Conservation (phyloP, 2,797 vertebrate genomes). For the Myotis pilosus region DNA sequence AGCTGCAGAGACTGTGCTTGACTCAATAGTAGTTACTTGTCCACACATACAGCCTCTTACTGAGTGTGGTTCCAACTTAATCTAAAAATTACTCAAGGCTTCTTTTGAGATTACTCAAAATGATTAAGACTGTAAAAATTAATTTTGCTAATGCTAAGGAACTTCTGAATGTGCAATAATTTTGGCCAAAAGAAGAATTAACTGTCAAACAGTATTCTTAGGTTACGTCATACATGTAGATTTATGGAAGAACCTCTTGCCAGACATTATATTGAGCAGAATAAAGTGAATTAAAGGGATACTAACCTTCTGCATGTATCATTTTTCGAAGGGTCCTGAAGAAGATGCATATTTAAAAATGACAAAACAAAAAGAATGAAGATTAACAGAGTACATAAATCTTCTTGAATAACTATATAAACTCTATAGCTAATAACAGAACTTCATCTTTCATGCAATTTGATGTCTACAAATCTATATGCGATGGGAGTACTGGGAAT, state of each 20-base stretch:
- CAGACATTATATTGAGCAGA: neutral
- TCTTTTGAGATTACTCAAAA: constrained; percentile 22
- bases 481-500: neutral
- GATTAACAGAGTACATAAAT: constrained; percentile 40
- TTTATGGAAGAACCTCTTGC: neutral
- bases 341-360: constrained; percentile 50
- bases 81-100: constrained; percentile 38
- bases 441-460: constrained; percentile 29
- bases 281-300: constrained; percentile 28
- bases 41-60: neutral
- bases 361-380: constrained; percentile 51
- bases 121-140: constrained; percentile 18
- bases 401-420: neutral
- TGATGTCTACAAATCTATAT: neutral
- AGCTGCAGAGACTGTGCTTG: neutral
- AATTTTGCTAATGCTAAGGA: constrained; percentile 35
- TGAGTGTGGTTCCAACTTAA: neutral
- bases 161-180: constrained; percentile 24
- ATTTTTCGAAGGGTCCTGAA: constrained; percentile 64
- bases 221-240: neutral
- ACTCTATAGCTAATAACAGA: neutral
- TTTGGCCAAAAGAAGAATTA: constrained; percentile 11
- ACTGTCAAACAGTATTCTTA: neutral
- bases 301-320: constrained; percentile 71
- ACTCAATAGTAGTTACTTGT: neutral